A percentile compares a stretch with the other conserved stretches of the same genome.
Conservation (phyloP, 1,140 invertebrate genomes). For the Pectinophora gossypiella region DNA sequence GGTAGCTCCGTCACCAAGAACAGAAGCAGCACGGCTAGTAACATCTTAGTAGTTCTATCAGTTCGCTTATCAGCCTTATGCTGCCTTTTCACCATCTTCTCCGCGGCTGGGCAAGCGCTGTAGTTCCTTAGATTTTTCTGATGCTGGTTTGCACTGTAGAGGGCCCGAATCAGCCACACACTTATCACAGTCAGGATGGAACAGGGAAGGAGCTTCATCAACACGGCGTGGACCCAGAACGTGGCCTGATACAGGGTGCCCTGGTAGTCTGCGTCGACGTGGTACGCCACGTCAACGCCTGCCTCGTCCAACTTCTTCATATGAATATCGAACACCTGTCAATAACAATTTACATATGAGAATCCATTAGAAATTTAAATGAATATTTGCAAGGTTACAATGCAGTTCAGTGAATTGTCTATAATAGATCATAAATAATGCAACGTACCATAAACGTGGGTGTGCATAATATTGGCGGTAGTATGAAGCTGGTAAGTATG, state of each 20-base stretch:
- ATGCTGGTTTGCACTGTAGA: constrained; percentile 82
- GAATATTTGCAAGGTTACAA: too few relatives aligned
- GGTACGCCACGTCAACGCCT: constrained; percentile 77
- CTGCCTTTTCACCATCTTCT: constrained; percentile 64
- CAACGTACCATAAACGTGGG: constrained; percentile 83
- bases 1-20: constrained; percentile 93
- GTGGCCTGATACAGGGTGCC: constrained; percentile 80
- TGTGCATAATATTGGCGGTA: constrained; percentile 85
- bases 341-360: constrained; percentile 6
- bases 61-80: constrained; percentile 82
- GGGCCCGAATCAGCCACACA: constrained; percentile 84
- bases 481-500: constrained; percentile 82
- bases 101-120: constrained; percentile 71
- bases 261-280: constrained; percentile 79
- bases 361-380: too few relatives aligned
- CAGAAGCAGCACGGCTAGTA: constrained; percentile 89
- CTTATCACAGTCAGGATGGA: constrained; percentile 89
- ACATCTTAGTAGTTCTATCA: constrained; percentile 92
- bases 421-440: not conserved
- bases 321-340: constrained; percentile 69
- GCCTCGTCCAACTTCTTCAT: constrained; percentile 48
- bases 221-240: constrained; percentile 91
- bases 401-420: not conserved
- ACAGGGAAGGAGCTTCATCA: constrained; percentile 91
- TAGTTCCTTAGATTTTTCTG: constrained; percentile 81